Conservation (phyloP, 2,888 invertebrate genomes). For the Baronia brevicornis region DNA sequence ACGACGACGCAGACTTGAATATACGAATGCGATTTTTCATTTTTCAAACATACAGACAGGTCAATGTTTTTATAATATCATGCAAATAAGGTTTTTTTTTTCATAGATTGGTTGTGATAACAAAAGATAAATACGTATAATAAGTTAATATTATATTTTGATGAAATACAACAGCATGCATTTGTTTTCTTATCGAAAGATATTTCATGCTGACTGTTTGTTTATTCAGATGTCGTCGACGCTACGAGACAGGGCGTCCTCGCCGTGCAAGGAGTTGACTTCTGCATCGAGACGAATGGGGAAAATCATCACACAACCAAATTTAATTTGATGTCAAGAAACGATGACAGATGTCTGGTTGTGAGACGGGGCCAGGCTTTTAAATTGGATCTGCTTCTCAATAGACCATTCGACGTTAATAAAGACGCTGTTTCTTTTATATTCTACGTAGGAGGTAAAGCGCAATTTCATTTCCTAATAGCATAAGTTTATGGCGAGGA, state of each 20-base stretch:
- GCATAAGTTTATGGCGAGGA: conserved; percentile 4
- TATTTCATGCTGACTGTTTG: conserved; percentile 18
- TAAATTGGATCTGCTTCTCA: conserved; percentile 81
- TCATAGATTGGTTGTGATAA: no score
- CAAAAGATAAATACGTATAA: no score
- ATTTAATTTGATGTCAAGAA: conserved; percentile 82
- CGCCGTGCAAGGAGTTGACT: conserved; percentile 82
- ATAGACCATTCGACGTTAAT: conserved; percentile 82
- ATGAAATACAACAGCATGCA: no score
- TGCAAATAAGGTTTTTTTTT: no score
- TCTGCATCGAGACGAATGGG: conserved; percentile 84
- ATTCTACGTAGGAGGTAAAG: conserved; percentile 83
- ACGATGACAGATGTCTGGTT: conserved; percentile 79
- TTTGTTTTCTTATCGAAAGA: no score
- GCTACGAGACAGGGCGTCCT: conserved; percentile 76
- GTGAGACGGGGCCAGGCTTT: conserved; percentile 90
- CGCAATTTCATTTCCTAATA: conserved; percentile 17
- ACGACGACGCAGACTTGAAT: no score
- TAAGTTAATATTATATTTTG: no score
- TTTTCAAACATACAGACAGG: no score
- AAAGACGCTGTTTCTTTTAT: conserved; percentile 89
- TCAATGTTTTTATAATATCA: no score
- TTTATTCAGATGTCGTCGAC: conserved; percentile 62
- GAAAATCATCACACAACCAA: conserved; percentile 84
- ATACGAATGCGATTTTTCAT: no score